Evolutionary conservation across 2,888 invertebrate genomes (phyloP).

Genomic region (Tachina fera): DNA sequence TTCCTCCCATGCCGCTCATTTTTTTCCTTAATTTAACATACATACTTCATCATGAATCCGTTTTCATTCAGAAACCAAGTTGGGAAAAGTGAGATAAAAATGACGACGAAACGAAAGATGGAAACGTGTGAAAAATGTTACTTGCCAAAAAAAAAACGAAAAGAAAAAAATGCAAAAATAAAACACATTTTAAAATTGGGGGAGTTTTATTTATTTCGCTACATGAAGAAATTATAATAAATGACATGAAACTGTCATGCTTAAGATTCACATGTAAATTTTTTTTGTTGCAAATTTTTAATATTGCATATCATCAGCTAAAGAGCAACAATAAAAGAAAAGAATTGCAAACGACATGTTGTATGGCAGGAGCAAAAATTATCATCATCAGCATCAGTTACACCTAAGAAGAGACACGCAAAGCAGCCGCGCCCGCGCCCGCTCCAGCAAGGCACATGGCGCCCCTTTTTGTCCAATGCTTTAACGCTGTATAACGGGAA

Average conservation of each 20-base stretch:
- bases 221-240: conserved; percentile 64
- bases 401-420: conserved; percentile 16
- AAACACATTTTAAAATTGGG: conserved; percentile 14
- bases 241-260: conserved; percentile 66
- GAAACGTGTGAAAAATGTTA: conserved; percentile 51
- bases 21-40: conserved; percentile 36
- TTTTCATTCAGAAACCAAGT: conserved; percentile 21
- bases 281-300: conserved; percentile 45
- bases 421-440: background rate
- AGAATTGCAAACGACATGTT: conserved; percentile 39
- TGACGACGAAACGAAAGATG: conserved; percentile 22
- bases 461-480: conserved; percentile 34
- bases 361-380: conserved; percentile 30
- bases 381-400: conserved; percentile 50
- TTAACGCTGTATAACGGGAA: background rate
- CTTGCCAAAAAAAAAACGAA: conserved; percentile 13
- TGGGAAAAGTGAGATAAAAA: conserved; percentile 4
- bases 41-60: conserved; percentile 48
- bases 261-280: conserved; percentile 39
- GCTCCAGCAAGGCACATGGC: background rate
- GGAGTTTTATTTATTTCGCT: conserved; percentile 40
- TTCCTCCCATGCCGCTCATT: background rate
- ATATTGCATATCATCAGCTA: conserved; percentile 62
- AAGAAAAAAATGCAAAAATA: background rate
- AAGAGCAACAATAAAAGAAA: conserved; percentile 53